Conservation (phyloP, 2,888 invertebrate genomes). For the Portevinia maculata region DNA sequence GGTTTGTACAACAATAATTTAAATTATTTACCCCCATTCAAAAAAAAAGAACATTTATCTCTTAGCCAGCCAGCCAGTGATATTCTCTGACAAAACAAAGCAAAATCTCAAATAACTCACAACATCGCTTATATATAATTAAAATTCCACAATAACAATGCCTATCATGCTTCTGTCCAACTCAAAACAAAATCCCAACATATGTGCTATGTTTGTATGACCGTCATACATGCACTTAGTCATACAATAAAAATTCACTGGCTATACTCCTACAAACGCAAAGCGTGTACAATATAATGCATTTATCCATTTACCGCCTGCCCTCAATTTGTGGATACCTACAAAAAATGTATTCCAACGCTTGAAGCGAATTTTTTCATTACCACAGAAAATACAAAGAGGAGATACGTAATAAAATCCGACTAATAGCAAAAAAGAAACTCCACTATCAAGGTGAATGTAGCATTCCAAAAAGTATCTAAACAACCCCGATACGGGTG, state of each 20-base stretch:
- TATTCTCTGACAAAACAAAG: slow-evolving; percentile 15
- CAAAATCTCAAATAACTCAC: slow-evolving; percentile 35
- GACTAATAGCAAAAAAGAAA: slow-evolving; percentile 26
- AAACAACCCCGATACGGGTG: slow-evolving; percentile 26
- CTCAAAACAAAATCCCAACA: neutral
- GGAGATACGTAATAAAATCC: neutral
- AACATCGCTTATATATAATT: slow-evolving; percentile 45
- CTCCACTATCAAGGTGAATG: slow-evolving; percentile 66
- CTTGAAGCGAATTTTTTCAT: slow-evolving; percentile 38
- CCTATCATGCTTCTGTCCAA: slow-evolving; percentile 18
- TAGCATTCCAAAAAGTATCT: slow-evolving; percentile 20
- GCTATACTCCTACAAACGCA: slow-evolving; percentile 15
- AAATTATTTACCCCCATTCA: too few species aligned
- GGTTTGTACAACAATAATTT: too few species aligned
- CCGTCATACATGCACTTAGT: slow-evolving; percentile 33
- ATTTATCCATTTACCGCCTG: slow-evolving; percentile 29
- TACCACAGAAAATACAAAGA: slow-evolving; percentile 19
- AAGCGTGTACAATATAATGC: neutral
- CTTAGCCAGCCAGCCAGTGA: too few species aligned
- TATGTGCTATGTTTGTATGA: slow-evolving; percentile 25
- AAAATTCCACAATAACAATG: slow-evolving; percentile 52
- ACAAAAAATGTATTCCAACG: neutral
- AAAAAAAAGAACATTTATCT: too few species aligned
- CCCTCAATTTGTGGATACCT: slow-evolving; percentile 27
- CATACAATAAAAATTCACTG: slow-evolving; percentile 62